A percentile compares a stretch with the other conserved stretches of the same genome.
Conservation (phyloP, 1,140 invertebrate genomes). For the Zaprionus lachaisei region DNA sequence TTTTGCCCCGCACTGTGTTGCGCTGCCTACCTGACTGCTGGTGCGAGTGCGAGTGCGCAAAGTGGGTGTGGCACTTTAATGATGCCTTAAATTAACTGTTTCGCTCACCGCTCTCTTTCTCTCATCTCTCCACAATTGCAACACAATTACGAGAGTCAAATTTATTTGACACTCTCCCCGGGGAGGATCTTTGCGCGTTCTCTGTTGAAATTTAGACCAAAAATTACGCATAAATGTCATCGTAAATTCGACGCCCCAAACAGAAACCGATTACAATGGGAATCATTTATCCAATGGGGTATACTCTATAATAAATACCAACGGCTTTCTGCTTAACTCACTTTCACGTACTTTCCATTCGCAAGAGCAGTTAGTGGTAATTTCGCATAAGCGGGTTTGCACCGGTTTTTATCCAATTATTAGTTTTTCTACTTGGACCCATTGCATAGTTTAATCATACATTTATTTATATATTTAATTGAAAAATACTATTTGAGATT, state of each 20-base stretch:
- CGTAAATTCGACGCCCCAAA: constrained; percentile 64
- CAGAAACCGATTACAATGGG: constrained; percentile 17
- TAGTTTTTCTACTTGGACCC: not conserved
- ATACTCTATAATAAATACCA: not conserved
- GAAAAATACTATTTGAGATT: no score
- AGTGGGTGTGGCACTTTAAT: constrained; percentile 76
- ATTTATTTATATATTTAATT: no score
- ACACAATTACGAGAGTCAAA: constrained; percentile 62
- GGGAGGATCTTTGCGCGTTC: constrained; percentile 48
- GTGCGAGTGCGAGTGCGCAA: constrained; percentile 8
- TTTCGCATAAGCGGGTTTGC: not conserved
- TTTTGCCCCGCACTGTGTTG: not conserved
- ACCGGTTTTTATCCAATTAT: not conserved
- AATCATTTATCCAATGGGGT: not conserved
- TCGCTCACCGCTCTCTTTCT: constrained; percentile 21
- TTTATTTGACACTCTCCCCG: constrained; percentile 73
- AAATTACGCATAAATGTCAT: constrained; percentile 77
- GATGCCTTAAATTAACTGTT: constrained; percentile 73
- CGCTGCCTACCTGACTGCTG: constrained; percentile 51
- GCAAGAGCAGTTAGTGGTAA: not conserved
- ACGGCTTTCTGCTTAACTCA: not conserved
- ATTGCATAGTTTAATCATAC: no score
- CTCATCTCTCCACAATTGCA: constrained; percentile 38
- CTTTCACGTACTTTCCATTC: not conserved
- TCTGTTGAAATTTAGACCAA: constrained; percentile 59